phyloP scores from a whole-genome alignment of 1,140 invertebrate species.

The Tetraneura akinire region DNA sequence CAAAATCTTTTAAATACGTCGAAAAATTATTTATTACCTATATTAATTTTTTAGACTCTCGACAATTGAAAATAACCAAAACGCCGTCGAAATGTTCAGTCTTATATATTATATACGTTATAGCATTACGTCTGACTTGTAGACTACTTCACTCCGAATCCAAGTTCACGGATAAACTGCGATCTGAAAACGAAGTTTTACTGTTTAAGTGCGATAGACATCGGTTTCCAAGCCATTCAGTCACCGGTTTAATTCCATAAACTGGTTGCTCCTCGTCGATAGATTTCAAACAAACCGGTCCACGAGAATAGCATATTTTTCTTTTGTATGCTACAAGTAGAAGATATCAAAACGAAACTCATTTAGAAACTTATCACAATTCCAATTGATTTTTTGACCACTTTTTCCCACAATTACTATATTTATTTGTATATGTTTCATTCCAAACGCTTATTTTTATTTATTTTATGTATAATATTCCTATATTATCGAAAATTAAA shows the following conservation, averaged over 20 bases:
- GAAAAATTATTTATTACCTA: too few relatives aligned
- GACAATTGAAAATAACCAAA: background rate
- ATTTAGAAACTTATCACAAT: background rate
- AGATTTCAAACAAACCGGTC: slow-evolving; percentile 2
- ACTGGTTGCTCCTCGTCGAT: background rate
- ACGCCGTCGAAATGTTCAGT: too few relatives aligned
- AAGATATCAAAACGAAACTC: background rate
- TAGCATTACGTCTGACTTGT: background rate
- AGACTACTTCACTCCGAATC: background rate
- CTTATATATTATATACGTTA: too few relatives aligned
- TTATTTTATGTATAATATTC: too few relatives aligned
- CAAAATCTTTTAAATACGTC: too few relatives aligned
- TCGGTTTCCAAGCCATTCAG: background rate
- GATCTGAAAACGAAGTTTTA: background rate
- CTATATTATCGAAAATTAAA: too few relatives aligned
- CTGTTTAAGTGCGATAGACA: too few relatives aligned
- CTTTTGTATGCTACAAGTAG: background rate
- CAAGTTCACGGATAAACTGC: background rate
- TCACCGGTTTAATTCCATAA: background rate
- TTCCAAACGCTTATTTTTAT: too few relatives aligned
- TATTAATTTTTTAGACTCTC: too few relatives aligned
- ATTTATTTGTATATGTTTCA: too few relatives aligned
- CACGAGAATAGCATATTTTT: background rate
- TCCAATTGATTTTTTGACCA: background rate
- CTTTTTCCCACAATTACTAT: background rate